Evolutionary conservation across 2,797 vertebrate species (phyloP).

Genomic region (Centropyge bicolor): DNA sequence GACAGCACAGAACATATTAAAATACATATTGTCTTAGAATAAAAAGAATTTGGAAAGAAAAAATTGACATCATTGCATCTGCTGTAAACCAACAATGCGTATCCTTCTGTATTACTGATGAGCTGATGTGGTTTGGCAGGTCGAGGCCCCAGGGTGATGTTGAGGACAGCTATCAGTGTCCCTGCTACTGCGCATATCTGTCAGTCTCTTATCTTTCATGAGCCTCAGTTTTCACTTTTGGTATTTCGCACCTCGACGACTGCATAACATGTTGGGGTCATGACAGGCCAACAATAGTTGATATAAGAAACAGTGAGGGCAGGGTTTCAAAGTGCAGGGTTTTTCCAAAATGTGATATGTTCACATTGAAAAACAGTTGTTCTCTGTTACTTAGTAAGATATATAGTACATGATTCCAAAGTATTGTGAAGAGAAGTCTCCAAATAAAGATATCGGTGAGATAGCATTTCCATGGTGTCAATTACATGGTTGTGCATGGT

Average conservation of each 20-base stretch:
- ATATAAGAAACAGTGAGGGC: conserved; percentile 21
- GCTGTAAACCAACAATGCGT: not conserved
- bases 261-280: conserved; percentile 42
- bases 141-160: conserved; percentile 27
- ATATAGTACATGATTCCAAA: conserved; percentile 9
- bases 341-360: conserved; percentile 50
- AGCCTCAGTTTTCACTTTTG: conserved; percentile 44
- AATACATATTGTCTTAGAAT: not conserved
- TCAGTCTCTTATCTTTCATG: conserved; percentile 47
- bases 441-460: not conserved
- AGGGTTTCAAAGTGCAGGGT: conserved; percentile 31
- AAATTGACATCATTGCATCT: not conserved
- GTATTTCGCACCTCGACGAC: conserved; percentile 45
- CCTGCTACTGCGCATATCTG: conserved; percentile 33
- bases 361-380: conserved; percentile 21
- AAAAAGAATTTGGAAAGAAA: not conserved
- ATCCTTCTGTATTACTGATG: conserved; percentile 6
- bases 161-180: conserved; percentile 51
- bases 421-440: conserved; percentile 2
- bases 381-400: conserved; percentile 24
- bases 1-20: not conserved
- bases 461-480: not conserved
- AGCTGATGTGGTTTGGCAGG: conserved; percentile 25
- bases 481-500: not conserved
- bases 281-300: conserved; percentile 42